Evolutionary conservation across 1,140 invertebrate species (phyloP), one percentile per base, ranked within the genome.

Genomic region (Neodiprion lecontei): DNA sequence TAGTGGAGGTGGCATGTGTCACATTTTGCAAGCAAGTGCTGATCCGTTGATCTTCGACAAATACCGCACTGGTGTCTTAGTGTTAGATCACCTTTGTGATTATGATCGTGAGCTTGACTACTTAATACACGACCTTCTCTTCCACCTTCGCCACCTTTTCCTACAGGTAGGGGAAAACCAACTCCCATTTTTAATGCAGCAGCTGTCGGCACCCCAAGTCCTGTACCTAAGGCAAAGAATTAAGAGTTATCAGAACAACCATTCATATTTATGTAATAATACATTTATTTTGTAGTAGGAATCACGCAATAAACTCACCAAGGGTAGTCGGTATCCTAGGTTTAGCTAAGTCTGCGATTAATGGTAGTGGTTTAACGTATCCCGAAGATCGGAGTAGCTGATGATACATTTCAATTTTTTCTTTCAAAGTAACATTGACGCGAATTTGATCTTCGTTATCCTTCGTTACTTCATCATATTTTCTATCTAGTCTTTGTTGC

Each of bases 1-100:
- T 98, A 99, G 86, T 96, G 94, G 48, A 96, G 89, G 79, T 94
- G 93, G 85, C 98, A 99, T 0, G 95, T 96, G 85, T 99, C 98
- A 89, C 98, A 99, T 82, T 96, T 96, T 0, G 97, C 95, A 78
- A 99, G 90, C 72, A 97, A 88, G 88, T 97, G 96, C 79, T 96
- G 96, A 88, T 97, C 95, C 61, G 93, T 92, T 74, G 92, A 92
- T 77, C 92, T 91, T 72, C 92, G 90, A 88, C 97, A 99, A 73
- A 96, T 95, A 23, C 94, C 95, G 88, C 97, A 98, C 82, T 94
- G 88, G 78, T 89, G 88, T 73, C 88, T 81, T 12, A 89, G 72
- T 2, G 87, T 87, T 11, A 88, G 65, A 73, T 87, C 86, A 83
- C 80, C 89, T 83, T 81, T 92, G 85, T 85, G 92, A 88, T 91